These are phyloP conservation scores for Conger conger DNA, from an alignment of 2,113 vertebrate genomes.

Conservation along the genomic window DNA sequence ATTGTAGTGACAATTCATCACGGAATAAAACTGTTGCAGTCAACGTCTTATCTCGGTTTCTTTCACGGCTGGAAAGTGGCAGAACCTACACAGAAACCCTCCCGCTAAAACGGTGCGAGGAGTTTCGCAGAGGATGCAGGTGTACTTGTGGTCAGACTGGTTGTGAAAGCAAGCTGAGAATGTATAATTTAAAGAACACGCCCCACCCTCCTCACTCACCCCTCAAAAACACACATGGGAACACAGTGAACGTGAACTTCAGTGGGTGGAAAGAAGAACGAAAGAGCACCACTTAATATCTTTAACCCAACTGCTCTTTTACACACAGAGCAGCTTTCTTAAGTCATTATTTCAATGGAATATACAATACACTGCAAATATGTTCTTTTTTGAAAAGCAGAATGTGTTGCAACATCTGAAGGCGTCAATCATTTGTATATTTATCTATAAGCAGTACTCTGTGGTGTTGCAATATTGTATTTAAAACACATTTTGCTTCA, in stretches of 20 bases:
- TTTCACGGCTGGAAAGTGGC: slow-evolving; percentile 12
- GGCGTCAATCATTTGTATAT: too few species aligned
- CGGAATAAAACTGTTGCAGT: slow-evolving; percentile 40
- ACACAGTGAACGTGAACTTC: slow-evolving; percentile 19
- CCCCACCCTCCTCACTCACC: background rate
- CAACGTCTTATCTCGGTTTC: slow-evolving; percentile 18
- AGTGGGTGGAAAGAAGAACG: background rate
- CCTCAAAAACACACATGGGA: slow-evolving; percentile 18
- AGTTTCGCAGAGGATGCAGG: slow-evolving; percentile 51
- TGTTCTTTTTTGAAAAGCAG: background rate
- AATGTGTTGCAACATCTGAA: background rate
- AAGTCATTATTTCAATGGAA: too few species aligned
- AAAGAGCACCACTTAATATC: background rate
- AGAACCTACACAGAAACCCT: slow-evolving; percentile 16
- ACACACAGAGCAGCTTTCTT: background rate
- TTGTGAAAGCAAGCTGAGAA: slow-evolving; percentile 31
- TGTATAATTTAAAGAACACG: slow-evolving; percentile 24
- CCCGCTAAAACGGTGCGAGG: slow-evolving; percentile 38
- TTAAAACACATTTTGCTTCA: too few species aligned
- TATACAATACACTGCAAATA: too few species aligned
- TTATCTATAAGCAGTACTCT: too few species aligned
- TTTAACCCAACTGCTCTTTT: background rate
- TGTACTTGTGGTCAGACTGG: slow-evolving; percentile 45
- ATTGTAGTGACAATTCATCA: slow-evolving; percentile 38
- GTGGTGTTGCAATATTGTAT: too few species aligned